These are phyloP conservation scores for Agonum fuliginosum DNA, from an alignment of 2,888 invertebrate species.

Conservation along the genomic window DNA sequence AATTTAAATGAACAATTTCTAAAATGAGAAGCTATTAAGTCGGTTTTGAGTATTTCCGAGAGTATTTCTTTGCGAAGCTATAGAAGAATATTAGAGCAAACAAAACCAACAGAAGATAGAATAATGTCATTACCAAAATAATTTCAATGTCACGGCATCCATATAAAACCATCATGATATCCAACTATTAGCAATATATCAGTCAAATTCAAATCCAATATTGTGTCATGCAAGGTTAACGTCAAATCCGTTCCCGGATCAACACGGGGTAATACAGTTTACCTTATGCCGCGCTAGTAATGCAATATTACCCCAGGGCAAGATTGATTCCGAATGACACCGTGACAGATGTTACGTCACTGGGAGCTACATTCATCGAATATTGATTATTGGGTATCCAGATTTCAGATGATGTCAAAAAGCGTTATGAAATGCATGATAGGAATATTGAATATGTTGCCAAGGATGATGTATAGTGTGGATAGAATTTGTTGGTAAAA, in stretches of 20 bases:
- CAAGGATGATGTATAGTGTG: no score
- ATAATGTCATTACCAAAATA: background rate
- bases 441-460: background rate
- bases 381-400: conserved; percentile 12
- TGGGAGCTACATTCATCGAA: background rate
- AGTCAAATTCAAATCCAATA: conserved; percentile 26
- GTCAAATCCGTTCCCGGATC: background rate
- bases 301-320: background rate
- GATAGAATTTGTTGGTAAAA: no score
- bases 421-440: background rate
- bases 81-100: background rate
- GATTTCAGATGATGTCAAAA: background rate
- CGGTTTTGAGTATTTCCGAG: no score
- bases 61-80: no score
- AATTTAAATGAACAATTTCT: no score
- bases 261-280: conserved; percentile 8
- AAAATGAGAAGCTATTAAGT: no score
- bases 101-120: background rate
- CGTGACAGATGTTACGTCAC: conserved; percentile 11
- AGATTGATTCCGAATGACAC: background rate
- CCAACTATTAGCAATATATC: conserved; percentile 30
- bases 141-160: conserved; percentile 13
- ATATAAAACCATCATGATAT: conserved; percentile 12
- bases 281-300: background rate
- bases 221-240: conserved; percentile 27